phyloP scores from a whole-genome alignment of 2,888 invertebrate species.

The Oscheius sp. region DNA sequence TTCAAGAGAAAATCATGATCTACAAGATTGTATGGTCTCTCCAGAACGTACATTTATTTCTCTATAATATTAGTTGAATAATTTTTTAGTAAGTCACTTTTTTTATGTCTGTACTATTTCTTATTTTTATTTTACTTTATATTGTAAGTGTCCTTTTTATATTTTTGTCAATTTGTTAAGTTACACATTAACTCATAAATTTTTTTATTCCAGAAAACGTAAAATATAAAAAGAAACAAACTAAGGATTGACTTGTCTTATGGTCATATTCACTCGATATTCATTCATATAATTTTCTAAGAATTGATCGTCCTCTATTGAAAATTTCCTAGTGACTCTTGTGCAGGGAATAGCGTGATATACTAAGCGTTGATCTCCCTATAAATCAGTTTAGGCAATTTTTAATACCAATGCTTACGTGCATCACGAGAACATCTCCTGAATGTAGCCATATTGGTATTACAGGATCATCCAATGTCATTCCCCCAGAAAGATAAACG shows the following conservation, averaged over 20 bases:
- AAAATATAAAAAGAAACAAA: neutral
- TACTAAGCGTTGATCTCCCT: constrained; percentile 83
- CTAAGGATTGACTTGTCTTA: constrained; percentile 86
- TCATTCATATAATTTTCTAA: constrained; percentile 79
- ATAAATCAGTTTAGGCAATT: neutral
- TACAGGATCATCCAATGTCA: constrained; percentile 65
- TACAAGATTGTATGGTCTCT: too few relatives aligned
- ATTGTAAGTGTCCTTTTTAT: too few relatives aligned
- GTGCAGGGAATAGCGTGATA: constrained; percentile 95
- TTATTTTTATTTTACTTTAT: too few relatives aligned
- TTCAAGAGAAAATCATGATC: too few relatives aligned
- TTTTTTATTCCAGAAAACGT: neutral
- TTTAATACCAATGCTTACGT: constrained; percentile 68
- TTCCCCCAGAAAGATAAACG: constrained; percentile 90
- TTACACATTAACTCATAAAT: too few relatives aligned
- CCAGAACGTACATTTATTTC: too few relatives aligned
- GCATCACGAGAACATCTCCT: constrained; percentile 93
- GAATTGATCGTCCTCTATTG: constrained; percentile 43
- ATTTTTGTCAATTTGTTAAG: too few relatives aligned
- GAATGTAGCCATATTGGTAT: constrained; percentile 82
- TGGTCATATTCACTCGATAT: constrained; percentile 91
- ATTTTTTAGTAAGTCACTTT: too few relatives aligned
- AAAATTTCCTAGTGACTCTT: constrained; percentile 62
- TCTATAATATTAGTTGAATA: too few relatives aligned
- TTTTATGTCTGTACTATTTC: too few relatives aligned